These are phyloP conservation scores for Pseudeuparius sepicola DNA, from an alignment of 2,888 invertebrate species.

Conservation along the genomic window DNA sequence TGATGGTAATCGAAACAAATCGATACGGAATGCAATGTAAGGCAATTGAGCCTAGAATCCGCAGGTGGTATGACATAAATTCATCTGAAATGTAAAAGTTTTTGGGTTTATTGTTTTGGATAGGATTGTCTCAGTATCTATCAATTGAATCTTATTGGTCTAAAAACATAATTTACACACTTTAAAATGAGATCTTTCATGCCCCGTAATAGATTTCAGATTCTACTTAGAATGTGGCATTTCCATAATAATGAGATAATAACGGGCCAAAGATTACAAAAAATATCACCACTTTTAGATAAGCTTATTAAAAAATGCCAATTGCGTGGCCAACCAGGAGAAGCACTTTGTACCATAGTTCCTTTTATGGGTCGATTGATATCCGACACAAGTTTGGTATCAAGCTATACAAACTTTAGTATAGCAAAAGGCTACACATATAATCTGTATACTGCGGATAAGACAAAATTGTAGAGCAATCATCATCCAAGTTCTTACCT, in stretches of 20 bases:
- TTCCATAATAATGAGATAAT: conserved; percentile 8
- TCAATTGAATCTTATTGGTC: conserved; percentile 6
- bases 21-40: background rate
- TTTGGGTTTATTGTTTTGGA: conserved; percentile 11
- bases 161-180: conserved; percentile 1
- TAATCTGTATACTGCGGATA: conserved; percentile 13
- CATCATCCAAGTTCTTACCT: conserved; percentile 1
- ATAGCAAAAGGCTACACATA: conserved; percentile 10
- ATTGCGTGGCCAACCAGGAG: too few relatives aligned
- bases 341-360: too few relatives aligned
- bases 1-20: conserved; percentile 9
- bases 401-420: conserved; percentile 10
- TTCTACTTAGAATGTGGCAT: conserved; percentile 7
- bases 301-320: conserved; percentile 6
- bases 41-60: background rate
- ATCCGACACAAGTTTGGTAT: conserved; percentile 13
- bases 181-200: background rate
- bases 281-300: conserved; percentile 7
- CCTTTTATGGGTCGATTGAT: too few relatives aligned
- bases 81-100: conserved; percentile 7
- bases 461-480: background rate
- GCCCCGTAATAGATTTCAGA: conserved; percentile 5
- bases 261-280: too few relatives aligned
- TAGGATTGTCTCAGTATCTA: conserved; percentile 6
- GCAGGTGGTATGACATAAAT: conserved; percentile 4